Base-by-base conservation (phyloP, 2,888 invertebrate species). In the Gymnosoma rotundatum region DNA sequence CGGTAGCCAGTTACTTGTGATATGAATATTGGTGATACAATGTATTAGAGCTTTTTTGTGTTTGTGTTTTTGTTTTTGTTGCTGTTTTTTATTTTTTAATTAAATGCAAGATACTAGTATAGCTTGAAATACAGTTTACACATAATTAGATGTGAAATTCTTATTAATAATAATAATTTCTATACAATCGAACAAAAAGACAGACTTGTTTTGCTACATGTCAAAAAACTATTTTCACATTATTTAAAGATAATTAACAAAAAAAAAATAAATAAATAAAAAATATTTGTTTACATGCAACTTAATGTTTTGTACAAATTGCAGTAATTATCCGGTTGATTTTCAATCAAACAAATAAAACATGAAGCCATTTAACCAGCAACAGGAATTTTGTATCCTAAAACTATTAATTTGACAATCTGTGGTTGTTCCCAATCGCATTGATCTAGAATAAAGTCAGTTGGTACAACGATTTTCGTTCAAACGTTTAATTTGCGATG, bases 31-130 rank as follows among this genome's bases (percentile, higher is more conserved):
- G 42, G 42, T 42, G 12, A 12, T 7, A 7, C 8, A 32, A 69
- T 69, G 63, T 52, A 67, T 61, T 61, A 56, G 48, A 70, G 45
- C 70, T 56, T 61, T 36, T 5, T 36, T 25, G 6, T 42, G 21
- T 78, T 58, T 50, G 8, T 16, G 9, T 38, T 58, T 69, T 25
- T 25, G 1, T 32, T n/a, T 9, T 60, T 8, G 0, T 32, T 32
- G 6, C 5, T 32, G 2, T 32, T 5, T 32, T 32, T 32, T 42
- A 16, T 78, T 18, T 25, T 50, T 78, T 32, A 32, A 32, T 32
- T 32, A 32, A 42, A 42, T 36, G 12, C 69, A 45, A 72, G 48
- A 48, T 25, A 36, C 20, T 50, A 14, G 48, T n/a, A 61, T 36
- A 58, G 48, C 10, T 14, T 25, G 14, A 25, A 42, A 42, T 38